Evolutionary conservation across 2,888 invertebrate genomes (phyloP), one percentile per base, ranked within the genome.

Genomic region (Nomada ferruginata): DNA sequence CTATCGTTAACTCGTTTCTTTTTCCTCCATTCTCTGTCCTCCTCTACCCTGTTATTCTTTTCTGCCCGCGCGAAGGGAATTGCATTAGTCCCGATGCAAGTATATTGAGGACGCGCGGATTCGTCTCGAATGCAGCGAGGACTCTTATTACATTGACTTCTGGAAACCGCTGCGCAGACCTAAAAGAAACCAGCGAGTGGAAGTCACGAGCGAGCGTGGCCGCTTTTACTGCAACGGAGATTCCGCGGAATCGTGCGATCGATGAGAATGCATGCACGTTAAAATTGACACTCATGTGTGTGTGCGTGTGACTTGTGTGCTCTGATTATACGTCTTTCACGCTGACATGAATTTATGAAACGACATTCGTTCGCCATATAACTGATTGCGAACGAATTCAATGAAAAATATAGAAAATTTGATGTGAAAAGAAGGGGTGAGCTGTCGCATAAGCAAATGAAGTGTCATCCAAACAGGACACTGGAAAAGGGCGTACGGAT

Each of bases 1-100:
- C 47, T 47, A 47, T 47, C 15, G 47, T 11, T 4, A 47, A 47
- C 47, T 13, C 47, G 47, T 11, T 13, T 59, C 68, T 73, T 10
- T 23, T 11, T 47, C 11, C n/a, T 4, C 11, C 2, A 7, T 18
- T 2, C 26, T 29, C 23, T 18, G 36, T 52, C 23, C 29, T 23
- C n/a, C n/a, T 10, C 13, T 5, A 1, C 11, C 23, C 18, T 44
- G 15, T 29, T 2, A 23, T 9, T 59, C 36, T 82, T 81, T 76
- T 82, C 55, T 70, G 78, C 61, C 75, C 76, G 73, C 26, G 11
- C 36, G 42, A 68, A 59, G 15, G 76, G 91, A 89, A 90, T 92
- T 83, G 81, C 90, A 91, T 91, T 91, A 89, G 84, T 90, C 90
- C 84, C 91, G 87, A 90, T 91, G 84, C 85, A 71, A 80, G 77